Evolutionary conservation across 2,888 invertebrate species (phyloP).

Genomic region (Mermis nigrescens): DNA sequence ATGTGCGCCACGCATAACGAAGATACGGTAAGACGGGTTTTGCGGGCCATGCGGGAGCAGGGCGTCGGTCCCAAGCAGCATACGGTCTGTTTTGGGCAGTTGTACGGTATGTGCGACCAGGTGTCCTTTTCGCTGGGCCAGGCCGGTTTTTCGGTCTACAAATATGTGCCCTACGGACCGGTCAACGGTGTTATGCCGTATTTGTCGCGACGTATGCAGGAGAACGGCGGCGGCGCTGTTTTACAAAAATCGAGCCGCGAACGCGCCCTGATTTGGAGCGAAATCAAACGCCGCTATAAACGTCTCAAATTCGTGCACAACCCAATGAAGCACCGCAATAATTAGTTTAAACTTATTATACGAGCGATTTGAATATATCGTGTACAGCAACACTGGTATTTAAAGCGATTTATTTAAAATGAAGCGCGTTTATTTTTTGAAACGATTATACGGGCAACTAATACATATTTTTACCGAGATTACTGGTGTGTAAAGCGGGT

Average conservation of each 20-base stretch:
- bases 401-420: too few relatives aligned
- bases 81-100: conserved; percentile 57
- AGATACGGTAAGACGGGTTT: too few relatives aligned
- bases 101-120: conserved; percentile 39
- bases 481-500: too few relatives aligned
- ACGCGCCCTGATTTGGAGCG: conserved; percentile 13
- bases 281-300: conserved; percentile 8
- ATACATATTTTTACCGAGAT: too few relatives aligned
- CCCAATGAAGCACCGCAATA: too few relatives aligned
- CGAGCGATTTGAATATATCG: too few relatives aligned
- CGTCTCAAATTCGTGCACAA: too few relatives aligned
- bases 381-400: too few relatives aligned
- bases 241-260: conserved; percentile 13
- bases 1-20: conserved; percentile 73
- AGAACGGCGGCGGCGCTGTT: conserved; percentile 35
- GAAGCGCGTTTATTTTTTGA: too few relatives aligned
- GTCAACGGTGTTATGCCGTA: conserved; percentile 35
- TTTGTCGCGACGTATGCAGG: conserved; percentile 34
- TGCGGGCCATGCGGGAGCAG: conserved; percentile 74
- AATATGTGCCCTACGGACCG: conserved; percentile 37
- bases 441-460: too few relatives aligned
- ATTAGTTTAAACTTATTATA: too few relatives aligned
- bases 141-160: conserved; percentile 34
- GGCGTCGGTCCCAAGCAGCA: conserved; percentile 73
- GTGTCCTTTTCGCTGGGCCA: conserved; percentile 36